Conservation (phyloP, 1,140 invertebrate genomes). For the Macrotrachela quadricornifera region DNA sequence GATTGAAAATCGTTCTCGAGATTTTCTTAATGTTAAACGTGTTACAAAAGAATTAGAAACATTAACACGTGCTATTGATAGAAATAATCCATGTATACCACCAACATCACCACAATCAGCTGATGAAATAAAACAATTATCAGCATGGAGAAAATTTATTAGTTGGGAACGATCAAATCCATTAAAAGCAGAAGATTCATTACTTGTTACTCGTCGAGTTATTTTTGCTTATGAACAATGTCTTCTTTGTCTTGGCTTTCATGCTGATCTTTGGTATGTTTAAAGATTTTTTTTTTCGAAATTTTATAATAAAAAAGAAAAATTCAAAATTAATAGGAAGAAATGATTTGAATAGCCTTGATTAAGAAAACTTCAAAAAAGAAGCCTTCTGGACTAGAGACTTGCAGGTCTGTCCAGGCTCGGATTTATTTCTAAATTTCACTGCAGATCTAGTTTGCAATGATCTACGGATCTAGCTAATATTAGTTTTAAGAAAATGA, state of each 20-base stretch:
- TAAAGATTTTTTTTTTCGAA: no score
- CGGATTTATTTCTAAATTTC: no score
- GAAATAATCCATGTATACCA: constrained; percentile 60
- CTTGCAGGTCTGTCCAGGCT: no score
- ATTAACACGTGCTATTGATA: constrained; percentile 73
- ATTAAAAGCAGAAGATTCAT: constrained; percentile 74
- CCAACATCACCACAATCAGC: constrained; percentile 40
- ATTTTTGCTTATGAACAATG: constrained; percentile 98
- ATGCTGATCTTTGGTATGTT: constrained; percentile 92
- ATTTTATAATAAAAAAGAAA: no score
- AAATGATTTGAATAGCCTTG: no score
- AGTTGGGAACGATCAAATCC: constrained; percentile 91
- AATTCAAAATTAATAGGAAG: no score
- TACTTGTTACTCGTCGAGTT: constrained; percentile 56
- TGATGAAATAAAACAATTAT: constrained; percentile 64
- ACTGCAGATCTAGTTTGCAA: no score
- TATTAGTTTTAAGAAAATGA: no score
- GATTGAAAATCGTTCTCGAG: constrained; percentile 63
- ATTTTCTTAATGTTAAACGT: constrained; percentile 86
- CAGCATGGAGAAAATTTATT: constrained; percentile 85
- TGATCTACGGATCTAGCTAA: no score
- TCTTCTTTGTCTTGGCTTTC: constrained; percentile 77
- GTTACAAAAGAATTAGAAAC: constrained; percentile 88
- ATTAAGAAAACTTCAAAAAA: no score
- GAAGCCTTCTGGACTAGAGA: no score